Evolutionary conservation across 2,888 invertebrate genomes (phyloP), one percentile per base, ranked within the genome.

Genomic region (Drosophila anceps): DNA sequence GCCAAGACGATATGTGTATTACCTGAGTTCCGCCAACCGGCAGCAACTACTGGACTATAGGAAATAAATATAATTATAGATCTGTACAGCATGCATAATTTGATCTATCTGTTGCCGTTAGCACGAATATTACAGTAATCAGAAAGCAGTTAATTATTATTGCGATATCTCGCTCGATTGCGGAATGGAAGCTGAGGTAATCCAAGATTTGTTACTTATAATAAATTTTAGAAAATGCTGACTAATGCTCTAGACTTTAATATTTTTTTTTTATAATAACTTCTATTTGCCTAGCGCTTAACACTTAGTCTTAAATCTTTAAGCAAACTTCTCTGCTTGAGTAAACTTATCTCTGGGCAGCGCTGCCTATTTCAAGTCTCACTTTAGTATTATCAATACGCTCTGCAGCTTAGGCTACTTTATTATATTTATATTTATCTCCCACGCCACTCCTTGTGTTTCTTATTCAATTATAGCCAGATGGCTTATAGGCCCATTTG

Each of bases 381-480:
- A 27, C 18, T 39, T 33, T 8, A 10, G 6, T 1, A 46, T 27
- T 27, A 35, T 37, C 15, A 15, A 8, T 1, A 33, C 37, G 37
- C 8, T 24, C 12, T 35, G 18, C 29, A 20, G 44, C 66, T 27
- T 37, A 29, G 24, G 13, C 43, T 41, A 29, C 7, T 6, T 31
- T 2, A 9, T 20, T 9, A n/a, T n/a, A n/a, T n/a, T n/a, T n/a
- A n/a, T n/a, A n/a, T 15, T 31, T 54, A 51, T 12, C 43, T 66
- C 35, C 57, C 37, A 68, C 69, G 35, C 41, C 41, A 46, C 12
- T 55, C 59, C 29, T 41, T 10, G 10, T 24, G 5, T 24, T 35
- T 5, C 15, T 37, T 53, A 4, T 53, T 53, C n/a, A 18, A 63
- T 79, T 79, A 78, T n/a, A 57, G 63, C 44, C 43, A 60, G 53